phyloP scores from a whole-genome alignment of 30 jellyfish, hydroid and myxozoan species.

The Cassiopea andromeda region DNA sequence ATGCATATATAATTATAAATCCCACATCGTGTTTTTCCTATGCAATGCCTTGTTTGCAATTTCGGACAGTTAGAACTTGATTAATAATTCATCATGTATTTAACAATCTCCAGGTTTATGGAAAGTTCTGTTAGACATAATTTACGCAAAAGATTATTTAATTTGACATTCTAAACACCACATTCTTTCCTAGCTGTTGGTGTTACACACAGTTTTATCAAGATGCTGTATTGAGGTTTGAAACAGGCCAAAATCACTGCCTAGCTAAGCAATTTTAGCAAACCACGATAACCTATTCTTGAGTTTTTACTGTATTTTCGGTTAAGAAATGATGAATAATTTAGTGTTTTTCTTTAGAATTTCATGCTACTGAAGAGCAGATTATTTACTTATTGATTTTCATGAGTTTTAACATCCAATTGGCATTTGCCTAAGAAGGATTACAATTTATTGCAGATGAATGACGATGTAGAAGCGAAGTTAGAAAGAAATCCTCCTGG shows the following conservation, averaged over 20 bases:
- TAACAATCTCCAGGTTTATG: slow-evolving; percentile 13
- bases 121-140: slow-evolving; percentile 19
- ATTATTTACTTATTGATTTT: slow-evolving; percentile 3
- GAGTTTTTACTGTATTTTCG: neutral
- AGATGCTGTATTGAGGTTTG: slow-evolving; percentile 23
- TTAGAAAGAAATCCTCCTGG: too few species aligned
- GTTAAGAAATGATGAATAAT: slow-evolving; percentile 1
- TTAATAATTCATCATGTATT: slow-evolving; percentile 34
- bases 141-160: slow-evolving; percentile 19
- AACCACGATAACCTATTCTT: slow-evolving; percentile 9
- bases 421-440: neutral
- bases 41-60: slow-evolving; percentile 43
- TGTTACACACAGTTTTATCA: neutral
- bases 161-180: slow-evolving; percentile 3
- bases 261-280: neutral
- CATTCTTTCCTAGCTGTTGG: neutral
- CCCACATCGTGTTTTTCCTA: slow-evolving; percentile 11
- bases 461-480: too few species aligned
- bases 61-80: slow-evolving; percentile 29
- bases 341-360: neutral
- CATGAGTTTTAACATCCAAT: neutral
- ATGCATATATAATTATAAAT: slow-evolving; percentile 21
- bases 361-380: neutral
- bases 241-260: slow-evolving; percentile 11
- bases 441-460: neutral